Conservation (phyloP, 2,888 invertebrate species). For the Buathra laborator region DNA sequence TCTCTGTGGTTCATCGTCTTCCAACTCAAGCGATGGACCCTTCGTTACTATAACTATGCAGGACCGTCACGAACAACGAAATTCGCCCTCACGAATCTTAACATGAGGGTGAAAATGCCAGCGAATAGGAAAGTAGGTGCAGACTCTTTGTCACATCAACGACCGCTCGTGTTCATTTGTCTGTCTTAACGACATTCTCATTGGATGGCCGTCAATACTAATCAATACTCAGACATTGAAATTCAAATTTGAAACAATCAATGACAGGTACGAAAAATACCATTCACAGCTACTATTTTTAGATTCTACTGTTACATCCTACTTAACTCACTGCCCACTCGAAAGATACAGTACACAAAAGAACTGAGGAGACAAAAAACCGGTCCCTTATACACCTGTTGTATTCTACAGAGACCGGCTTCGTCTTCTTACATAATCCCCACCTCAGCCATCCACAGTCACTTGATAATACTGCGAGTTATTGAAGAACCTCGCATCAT, state of each 20-base stretch:
- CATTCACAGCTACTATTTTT: too few relatives aligned
- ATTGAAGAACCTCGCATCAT: background rate
- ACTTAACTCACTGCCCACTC: too few relatives aligned
- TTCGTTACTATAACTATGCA: slow-evolving; percentile 23
- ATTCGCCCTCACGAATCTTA: slow-evolving; percentile 26
- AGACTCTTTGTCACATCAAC: background rate
- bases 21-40: slow-evolving; percentile 35
- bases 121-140: background rate
- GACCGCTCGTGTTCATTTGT: background rate
- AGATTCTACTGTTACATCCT: too few relatives aligned
- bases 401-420: too few relatives aligned
- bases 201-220: background rate
- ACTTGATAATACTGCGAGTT: background rate
- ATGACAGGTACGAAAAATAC: background rate
- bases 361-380: too few relatives aligned
- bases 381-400: too few relatives aligned
- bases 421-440: background rate
- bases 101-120: slow-evolving; percentile 26
- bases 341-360: too few relatives aligned
- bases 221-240: background rate
- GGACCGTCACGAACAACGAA: slow-evolving; percentile 1
- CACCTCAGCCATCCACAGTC: background rate
- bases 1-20: slow-evolving; percentile 44
- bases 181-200: background rate
- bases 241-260: background rate